A percentile compares a stretch with the other conserved stretches of the same genome.
phyloP scores from a whole-genome alignment of 1,140 invertebrate genomes.

The Drosophila nebulosa region DNA sequence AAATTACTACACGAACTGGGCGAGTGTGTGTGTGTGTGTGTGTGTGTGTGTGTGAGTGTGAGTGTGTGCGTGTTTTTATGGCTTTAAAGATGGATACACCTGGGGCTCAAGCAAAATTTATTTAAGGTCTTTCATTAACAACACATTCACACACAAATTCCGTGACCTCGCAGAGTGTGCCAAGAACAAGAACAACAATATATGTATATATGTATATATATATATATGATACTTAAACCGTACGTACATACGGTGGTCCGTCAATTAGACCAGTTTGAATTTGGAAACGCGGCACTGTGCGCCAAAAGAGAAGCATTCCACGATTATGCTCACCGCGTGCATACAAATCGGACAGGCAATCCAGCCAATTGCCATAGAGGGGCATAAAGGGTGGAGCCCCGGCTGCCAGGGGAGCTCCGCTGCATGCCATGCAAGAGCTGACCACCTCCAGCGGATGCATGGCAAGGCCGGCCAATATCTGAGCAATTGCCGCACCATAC shows the following conservation, averaged over 20 bases:
- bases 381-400: conserved; percentile 54
- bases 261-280: background rate
- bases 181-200: background rate
- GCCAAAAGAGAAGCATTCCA: conserved; percentile 44
- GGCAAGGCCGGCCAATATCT: conserved; percentile 20
- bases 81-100: background rate
- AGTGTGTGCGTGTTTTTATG: too few species aligned
- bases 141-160: background rate
- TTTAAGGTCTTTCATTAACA: background rate
- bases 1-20: conserved; percentile 30
- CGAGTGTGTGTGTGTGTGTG: too few species aligned
- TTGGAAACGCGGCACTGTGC: conserved; percentile 32
- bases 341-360: conserved; percentile 44
- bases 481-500: conserved; percentile 38
- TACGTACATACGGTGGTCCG: background rate
- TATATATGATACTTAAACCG: background rate
- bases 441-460: conserved; percentile 49
- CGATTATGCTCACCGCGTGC: conserved; percentile 45
- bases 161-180: background rate
- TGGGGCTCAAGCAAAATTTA: background rate
- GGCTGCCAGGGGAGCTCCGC: conserved; percentile 35
- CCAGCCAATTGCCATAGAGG: conserved; percentile 45
- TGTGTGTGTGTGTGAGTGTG: too few species aligned
- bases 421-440: conserved; percentile 47
- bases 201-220: too few species aligned